Evolutionary conservation across 2,888 invertebrate genomes (phyloP).

Genomic region (Dastarcus helophoroides): DNA sequence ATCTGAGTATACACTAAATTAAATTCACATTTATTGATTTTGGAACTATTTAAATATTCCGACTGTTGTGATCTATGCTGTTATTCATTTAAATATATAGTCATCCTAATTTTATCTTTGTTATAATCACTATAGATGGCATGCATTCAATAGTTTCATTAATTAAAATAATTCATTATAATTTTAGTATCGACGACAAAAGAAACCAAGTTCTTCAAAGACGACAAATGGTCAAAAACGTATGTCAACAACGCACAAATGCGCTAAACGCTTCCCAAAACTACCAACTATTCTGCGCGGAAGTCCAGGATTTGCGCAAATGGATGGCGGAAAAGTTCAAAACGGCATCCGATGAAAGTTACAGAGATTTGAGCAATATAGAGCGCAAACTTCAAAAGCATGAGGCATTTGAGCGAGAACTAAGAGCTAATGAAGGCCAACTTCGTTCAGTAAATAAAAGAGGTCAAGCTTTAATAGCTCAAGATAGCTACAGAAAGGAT

Average conservation of each 20-base stretch:
- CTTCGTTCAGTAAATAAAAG: slow-evolving; percentile 74
- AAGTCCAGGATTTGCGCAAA: slow-evolving; percentile 76
- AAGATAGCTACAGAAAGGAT: slow-evolving; percentile 58
- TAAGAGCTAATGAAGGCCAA: slow-evolving; percentile 89
- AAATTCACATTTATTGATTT: no score
- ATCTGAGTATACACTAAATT: no score
- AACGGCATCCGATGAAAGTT: slow-evolving; percentile 86
- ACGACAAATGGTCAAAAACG: slow-evolving; percentile 61
- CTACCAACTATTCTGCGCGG: slow-evolving; percentile 86
- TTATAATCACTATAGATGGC: no score
- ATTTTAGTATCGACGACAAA: slow-evolving; percentile 53
- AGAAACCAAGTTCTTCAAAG: slow-evolving; percentile 64
- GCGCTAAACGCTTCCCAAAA: slow-evolving; percentile 74
- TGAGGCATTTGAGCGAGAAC: slow-evolving; percentile 90
- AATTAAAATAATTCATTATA: no score
- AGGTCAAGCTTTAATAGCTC: slow-evolving; percentile 60
- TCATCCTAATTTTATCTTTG: no score
- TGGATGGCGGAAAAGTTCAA: slow-evolving; percentile 91
- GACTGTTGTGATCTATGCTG: no score
- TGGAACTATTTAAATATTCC: no score
- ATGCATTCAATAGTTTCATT: no score
- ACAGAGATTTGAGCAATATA: slow-evolving; percentile 78
- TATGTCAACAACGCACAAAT: slow-evolving; percentile 61
- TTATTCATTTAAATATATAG: no score
- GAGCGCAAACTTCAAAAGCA: slow-evolving; percentile 92